Evolutionary conservation across 2,888 invertebrate genomes (phyloP), one percentile per base, ranked within the genome.

Genomic region (Cryptus viduatorius): DNA sequence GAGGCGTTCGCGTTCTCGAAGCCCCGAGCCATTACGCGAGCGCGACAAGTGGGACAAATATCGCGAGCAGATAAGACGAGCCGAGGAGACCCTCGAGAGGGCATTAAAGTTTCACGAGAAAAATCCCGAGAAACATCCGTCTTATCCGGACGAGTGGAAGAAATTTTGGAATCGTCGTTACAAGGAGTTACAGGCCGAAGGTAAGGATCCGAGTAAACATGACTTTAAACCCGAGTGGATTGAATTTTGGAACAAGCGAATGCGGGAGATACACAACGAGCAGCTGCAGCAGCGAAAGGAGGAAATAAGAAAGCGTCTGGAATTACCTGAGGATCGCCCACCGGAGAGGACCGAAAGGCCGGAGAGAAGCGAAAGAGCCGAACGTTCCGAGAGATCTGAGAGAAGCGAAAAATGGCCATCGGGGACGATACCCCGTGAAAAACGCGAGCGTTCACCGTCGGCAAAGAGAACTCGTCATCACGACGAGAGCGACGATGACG

Each of bases 211-310:
- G 0, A 95, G 96, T 46, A 96, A 96, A 86, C 96, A 98, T 91
- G 98, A 98, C 91, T 98, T 97, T 92, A 98, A 98, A 89, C 97
- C 97, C 0, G 98, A 98, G 90, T 98, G 98, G 98, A 97, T 98
- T 75, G 94, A 95, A 72, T 98, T 96, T 92, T 98, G 98, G 98
- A 97, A 97, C 89, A 95, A 95, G 82, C 95, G 97, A 12, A 97
- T 98, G 96, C 96, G 96, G 78, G 97, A 97, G 87, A 93, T 98
- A 7, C 97, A 97, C 90, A 95, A 95, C 42, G 95, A 95, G 14
- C 96, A 97, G 89, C 91, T 97, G 4, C 95, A 95, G 78, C 94
- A 94, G 16, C 95, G 96, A 81, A 96, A 97, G 86, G 95, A 95
- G 75, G 97, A 97, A 86, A 95, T 97, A 8, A 95, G 96, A 89